Conservation (phyloP, 1,140 invertebrate genomes). For the Holcopasites calliopsidis region DNA sequence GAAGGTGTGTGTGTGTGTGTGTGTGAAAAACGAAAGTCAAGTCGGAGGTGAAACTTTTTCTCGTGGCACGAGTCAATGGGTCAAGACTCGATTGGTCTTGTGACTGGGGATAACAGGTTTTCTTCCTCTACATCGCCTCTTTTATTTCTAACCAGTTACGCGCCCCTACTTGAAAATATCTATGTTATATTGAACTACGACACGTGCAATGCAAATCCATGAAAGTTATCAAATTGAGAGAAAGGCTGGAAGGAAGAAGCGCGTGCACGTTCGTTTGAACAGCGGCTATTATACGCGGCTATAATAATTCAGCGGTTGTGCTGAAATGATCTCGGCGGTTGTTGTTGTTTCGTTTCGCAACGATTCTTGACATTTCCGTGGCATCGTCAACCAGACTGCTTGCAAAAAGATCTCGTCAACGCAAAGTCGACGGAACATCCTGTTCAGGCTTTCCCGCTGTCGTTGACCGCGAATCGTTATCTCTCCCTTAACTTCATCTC, state of each 20-base stretch:
- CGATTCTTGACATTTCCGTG: slow-evolving; percentile 72
- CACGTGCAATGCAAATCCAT: background rate
- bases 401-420: background rate
- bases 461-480: slow-evolving; percentile 20
- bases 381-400: background rate
- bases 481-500: slow-evolving; percentile 21
- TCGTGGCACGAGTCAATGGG: slow-evolving; percentile 8
- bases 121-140: background rate
- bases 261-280: background rate
- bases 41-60: slow-evolving; percentile 12
- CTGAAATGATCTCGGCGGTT: slow-evolving; percentile 39
- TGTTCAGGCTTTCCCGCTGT: background rate
- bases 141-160: background rate
- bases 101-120: slow-evolving; percentile 39
- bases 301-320: slow-evolving; percentile 18
- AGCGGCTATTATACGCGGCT: background rate
- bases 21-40: background rate
- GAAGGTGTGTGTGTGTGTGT: background rate
- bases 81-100: slow-evolving; percentile 27
- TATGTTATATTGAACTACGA: background rate
- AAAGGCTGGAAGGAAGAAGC: background rate
- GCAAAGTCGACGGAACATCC: slow-evolving; percentile 20
- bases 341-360: slow-evolving; percentile 65
- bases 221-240: background rate
- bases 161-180: background rate